These are phyloP conservation scores for Epinephelus cyanopodus DNA, from an alignment of 2,113 vertebrate genomes.

Conservation along the genomic window DNA sequence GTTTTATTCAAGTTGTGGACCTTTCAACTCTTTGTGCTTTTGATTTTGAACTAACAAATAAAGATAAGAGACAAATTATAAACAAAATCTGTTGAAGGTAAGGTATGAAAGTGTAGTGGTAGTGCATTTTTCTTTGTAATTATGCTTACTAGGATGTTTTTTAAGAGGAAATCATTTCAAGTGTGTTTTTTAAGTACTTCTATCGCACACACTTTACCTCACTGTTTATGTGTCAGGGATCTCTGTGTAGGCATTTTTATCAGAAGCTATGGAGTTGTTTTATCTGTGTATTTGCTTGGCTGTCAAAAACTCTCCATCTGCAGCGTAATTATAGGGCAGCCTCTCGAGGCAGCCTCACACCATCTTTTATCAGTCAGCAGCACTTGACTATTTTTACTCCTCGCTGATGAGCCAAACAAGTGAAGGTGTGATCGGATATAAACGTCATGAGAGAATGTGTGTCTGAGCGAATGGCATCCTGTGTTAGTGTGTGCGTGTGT, in stretches of 20 bases:
- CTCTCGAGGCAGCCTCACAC: conserved; percentile 54
- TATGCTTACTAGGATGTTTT: conserved; percentile 14
- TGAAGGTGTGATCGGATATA: conserved; percentile 37
- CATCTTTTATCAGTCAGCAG: conserved; percentile 63
- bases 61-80: background rate
- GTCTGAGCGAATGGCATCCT: background rate
- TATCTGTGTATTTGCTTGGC: conserved; percentile 64
- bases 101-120: background rate
- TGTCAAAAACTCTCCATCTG: conserved; percentile 64
- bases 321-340: conserved; percentile 55
- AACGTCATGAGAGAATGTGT: conserved; percentile 5
- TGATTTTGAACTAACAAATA: background rate
- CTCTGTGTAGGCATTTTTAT: conserved; percentile 37
- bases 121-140: background rate
- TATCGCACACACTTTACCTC: conserved; percentile 6
- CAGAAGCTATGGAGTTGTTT: conserved; percentile 37
- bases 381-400: conserved; percentile 69
- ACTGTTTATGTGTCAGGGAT: conserved; percentile 26
- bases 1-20: background rate
- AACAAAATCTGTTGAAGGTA: background rate
- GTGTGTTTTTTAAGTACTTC: background rate
- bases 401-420: conserved; percentile 35
- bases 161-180: background rate
- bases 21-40: background rate
- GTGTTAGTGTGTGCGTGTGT: background rate